Base-by-base conservation (phyloP, 2,888 invertebrate genomes). In the Liodrosophila aerea region DNA sequence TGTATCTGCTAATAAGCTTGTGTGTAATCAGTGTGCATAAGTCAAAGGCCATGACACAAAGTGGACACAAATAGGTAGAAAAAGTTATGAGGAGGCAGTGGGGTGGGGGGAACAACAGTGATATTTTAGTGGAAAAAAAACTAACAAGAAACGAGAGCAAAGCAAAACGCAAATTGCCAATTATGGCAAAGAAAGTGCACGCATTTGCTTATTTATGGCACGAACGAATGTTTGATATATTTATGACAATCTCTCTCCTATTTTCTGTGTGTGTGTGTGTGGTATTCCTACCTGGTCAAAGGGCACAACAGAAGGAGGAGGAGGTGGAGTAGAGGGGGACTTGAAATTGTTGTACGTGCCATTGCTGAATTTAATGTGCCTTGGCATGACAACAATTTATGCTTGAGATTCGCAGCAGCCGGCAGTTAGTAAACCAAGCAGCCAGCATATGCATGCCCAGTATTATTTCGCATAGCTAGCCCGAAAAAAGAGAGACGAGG, bases 121-220 rank as follows among this genome's bases (percentile, higher is more conserved):
- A n/a, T 7, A 51, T 33, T 15, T 49, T 40, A 13, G 40, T 13
- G 13, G 13, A 46, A 58, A 61, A 74, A 22, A 61, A 74, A 22
- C 76, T 80, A 76, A 77, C 65, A 57, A 46, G 51, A 50, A 50
- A 22, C 68, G 51, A 69, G 65, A 51, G 64, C 22, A 22, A 22
- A 4, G 22, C 22, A 5, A 22, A 75, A 78, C 70, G 71, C 74
- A 80, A 80, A 80, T 80, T 80, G 80, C 72, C 80, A 80, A 80
- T 80, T 80, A 80, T 82, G 74, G 63, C 40, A 29, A 63, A 72
- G 60, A 69, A 76, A 77, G 67, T 81, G 76, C 75, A 75, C 76
- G 64, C 78, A 68, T 73, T 77, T 70, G 70, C 75, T 77, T 81
- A 78, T 78, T 78, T 78, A 81, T 81, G 77, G 62, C 77, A 73